Conservation (phyloP, 2,888 invertebrate species). For the Subacronicta megacephala region DNA sequence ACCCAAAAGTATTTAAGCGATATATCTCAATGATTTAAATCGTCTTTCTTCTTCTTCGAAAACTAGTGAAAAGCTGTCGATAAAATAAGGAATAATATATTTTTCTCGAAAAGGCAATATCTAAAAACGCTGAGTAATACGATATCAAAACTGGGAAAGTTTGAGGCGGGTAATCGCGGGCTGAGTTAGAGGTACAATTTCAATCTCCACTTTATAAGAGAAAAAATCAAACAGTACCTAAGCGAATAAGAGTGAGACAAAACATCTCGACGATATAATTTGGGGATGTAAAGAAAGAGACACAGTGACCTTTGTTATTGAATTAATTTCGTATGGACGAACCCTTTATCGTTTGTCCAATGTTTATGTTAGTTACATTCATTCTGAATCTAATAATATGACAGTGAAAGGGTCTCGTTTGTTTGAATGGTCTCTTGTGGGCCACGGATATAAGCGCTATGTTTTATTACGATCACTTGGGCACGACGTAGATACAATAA, state of each 20-base stretch:
- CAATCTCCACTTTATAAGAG: slow-evolving; percentile 45
- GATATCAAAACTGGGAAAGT: slow-evolving; percentile 48
- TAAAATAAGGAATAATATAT: slow-evolving; percentile 46
- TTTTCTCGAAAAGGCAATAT: slow-evolving; percentile 44
- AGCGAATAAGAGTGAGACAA: slow-evolving; percentile 40
- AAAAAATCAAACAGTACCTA: slow-evolving; percentile 42
- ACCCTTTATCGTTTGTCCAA: slow-evolving; percentile 80
- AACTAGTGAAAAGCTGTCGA: slow-evolving; percentile 36
- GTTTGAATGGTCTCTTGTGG: slow-evolving; percentile 56
- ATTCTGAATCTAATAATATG: slow-evolving; percentile 80
- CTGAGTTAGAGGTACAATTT: slow-evolving; percentile 49
- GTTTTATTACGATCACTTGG: slow-evolving; percentile 68
- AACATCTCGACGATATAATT: slow-evolving; percentile 46
- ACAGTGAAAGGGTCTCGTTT: slow-evolving; percentile 73
- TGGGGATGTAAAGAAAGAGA: slow-evolving; percentile 63
- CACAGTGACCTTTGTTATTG: slow-evolving; percentile 78
- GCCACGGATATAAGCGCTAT: slow-evolving; percentile 53
- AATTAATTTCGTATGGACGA: slow-evolving; percentile 80
- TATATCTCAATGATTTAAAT: slow-evolving; percentile 36
- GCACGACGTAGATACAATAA: slow-evolving; percentile 67
- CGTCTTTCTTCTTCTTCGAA: slow-evolving; percentile 29
- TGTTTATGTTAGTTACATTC: slow-evolving; percentile 76
- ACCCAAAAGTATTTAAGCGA: slow-evolving; percentile 32
- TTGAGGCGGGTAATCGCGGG: slow-evolving; percentile 30
- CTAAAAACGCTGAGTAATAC: slow-evolving; percentile 47